phyloP scores from a whole-genome alignment of 2,797 vertebrate species.

The Huso huso region DNA sequence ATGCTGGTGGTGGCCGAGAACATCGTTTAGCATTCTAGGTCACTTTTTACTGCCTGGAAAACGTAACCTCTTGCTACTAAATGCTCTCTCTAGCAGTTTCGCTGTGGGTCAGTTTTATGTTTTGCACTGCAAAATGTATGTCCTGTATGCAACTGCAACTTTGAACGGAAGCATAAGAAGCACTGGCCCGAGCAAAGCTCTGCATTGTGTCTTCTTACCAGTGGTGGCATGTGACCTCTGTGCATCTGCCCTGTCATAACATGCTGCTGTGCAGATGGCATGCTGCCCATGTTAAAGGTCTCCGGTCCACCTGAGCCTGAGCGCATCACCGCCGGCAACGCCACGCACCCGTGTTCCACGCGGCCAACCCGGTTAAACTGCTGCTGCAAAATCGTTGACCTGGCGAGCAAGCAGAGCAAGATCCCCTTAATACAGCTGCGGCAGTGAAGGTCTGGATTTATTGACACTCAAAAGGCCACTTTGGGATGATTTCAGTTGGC shows the following conservation, averaged over 20 bases:
- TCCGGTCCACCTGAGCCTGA: slow-evolving; percentile 89
- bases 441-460: too few species aligned
- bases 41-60: too few species aligned
- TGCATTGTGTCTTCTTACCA: slow-evolving; percentile 61
- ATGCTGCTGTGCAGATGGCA: slow-evolving; percentile 93
- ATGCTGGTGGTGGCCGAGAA: too few species aligned
- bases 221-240: slow-evolving; percentile 91
- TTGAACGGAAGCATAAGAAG: not conserved
- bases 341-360: slow-evolving; percentile 86
- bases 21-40: too few species aligned
- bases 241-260: slow-evolving; percentile 93
- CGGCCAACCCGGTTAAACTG: slow-evolving; percentile 90
- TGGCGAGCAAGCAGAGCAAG: slow-evolving; percentile 26
- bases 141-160: too few species aligned
- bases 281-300: slow-evolving; percentile 84
- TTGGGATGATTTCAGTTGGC: too few species aligned
- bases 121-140: too few species aligned
- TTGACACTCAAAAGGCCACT: too few species aligned
- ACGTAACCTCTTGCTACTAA: too few species aligned
- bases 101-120: too few species aligned
- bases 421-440: too few species aligned
- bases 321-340: slow-evolving; percentile 87
- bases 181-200: slow-evolving; percentile 4
- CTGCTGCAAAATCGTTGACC: slow-evolving; percentile 92
- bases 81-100: too few species aligned